Conservation (phyloP, 1,140 invertebrate genomes). For the Drosophila tristis region DNA sequence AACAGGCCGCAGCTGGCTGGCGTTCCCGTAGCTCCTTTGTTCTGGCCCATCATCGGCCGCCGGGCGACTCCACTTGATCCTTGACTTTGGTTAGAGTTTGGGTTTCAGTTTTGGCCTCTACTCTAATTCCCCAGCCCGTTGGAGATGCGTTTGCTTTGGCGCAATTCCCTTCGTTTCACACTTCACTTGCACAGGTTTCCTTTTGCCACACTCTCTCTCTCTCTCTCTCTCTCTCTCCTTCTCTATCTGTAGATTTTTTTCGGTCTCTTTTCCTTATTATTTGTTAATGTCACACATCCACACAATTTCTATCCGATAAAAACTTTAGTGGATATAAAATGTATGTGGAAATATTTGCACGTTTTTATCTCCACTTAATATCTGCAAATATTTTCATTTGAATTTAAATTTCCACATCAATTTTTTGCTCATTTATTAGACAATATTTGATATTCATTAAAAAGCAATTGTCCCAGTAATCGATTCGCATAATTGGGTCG, state of each 20-base stretch:
- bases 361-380: background rate
- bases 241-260: background rate
- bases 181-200: slow-evolving; percentile 43
- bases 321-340: slow-evolving; percentile 5
- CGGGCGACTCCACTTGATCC: slow-evolving; percentile 57
- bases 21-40: slow-evolving; percentile 54
- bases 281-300: slow-evolving; percentile 28
- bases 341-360: slow-evolving; percentile 12
- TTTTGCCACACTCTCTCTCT: background rate
- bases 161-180: slow-evolving; percentile 35
- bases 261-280: slow-evolving; percentile 8
- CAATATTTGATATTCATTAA: slow-evolving; percentile 59
- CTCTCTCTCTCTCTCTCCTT: slow-evolving; percentile 1
- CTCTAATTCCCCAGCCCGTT: slow-evolving; percentile 33
- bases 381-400: slow-evolving; percentile 27
- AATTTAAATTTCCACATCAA: slow-evolving; percentile 11
- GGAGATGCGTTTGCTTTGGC: slow-evolving; percentile 32
- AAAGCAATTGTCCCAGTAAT: slow-evolving; percentile 42
- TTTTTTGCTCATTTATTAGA: slow-evolving; percentile 37
- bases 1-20: slow-evolving; percentile 46
- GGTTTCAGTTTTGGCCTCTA: slow-evolving; percentile 16
- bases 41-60: slow-evolving; percentile 58
- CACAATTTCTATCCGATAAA: background rate
- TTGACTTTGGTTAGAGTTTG: slow-evolving; percentile 36
- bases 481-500: slow-evolving; percentile 9